Percentiles rank a stretch among this genome's conserved stretches.
Conservation (phyloP, 2,797 vertebrate species). For the Garrulus glandarius region DNA sequence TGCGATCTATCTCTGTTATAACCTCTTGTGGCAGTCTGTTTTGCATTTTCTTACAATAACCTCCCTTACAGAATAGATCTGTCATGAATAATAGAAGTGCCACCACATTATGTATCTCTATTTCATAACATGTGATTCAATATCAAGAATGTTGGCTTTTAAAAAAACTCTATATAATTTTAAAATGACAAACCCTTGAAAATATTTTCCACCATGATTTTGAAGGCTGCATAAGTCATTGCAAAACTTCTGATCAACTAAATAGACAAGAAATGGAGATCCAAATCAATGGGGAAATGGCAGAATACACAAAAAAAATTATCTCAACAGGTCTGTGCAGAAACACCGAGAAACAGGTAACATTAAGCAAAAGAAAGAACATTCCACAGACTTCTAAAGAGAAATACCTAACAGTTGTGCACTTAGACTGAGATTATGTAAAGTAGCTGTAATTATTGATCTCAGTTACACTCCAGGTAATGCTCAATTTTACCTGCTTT, state of each 20-base stretch:
- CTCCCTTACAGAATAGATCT: constrained; percentile 65
- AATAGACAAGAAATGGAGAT: not conserved
- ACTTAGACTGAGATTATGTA: not conserved
- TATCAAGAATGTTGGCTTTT: constrained; percentile 8
- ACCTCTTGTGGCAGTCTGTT: constrained; percentile 38
- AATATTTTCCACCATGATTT: not conserved
- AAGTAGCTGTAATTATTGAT: constrained; percentile 18
- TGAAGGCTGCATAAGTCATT: not conserved
- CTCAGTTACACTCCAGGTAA: not conserved
- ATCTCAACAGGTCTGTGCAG: not conserved
- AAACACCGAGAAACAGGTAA: not conserved
- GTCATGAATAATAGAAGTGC: constrained; percentile 38
- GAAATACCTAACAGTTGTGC: not conserved
- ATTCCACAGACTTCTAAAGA: not conserved
- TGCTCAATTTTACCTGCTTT: not conserved
- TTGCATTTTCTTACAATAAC: constrained; percentile 57
- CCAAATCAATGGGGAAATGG: not conserved
- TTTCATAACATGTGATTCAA: constrained; percentile 34
- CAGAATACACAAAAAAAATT: not conserved
- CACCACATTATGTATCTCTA: constrained; percentile 48
- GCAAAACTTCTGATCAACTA: not conserved
- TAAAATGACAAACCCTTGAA: not conserved
- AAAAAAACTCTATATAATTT: not conserved
- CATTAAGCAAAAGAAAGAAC: not conserved
- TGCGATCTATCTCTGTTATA: constrained; percentile 60